Evolutionary conservation across 2,113 vertebrate species (phyloP).

Genomic region (Phoxinus phoxinus): DNA sequence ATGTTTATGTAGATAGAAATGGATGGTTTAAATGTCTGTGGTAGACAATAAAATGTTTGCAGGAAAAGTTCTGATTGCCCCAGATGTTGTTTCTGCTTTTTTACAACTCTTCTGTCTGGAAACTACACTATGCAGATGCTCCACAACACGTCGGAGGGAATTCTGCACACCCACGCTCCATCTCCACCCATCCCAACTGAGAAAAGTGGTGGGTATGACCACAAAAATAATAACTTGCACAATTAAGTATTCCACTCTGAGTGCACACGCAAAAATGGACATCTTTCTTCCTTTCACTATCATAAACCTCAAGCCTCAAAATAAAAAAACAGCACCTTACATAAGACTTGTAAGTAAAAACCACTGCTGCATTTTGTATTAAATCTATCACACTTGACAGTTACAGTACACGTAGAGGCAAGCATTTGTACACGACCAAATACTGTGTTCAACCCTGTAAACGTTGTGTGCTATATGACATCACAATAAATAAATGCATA

Average conservation of each 20-base stretch:
- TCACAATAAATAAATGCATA: not conserved
- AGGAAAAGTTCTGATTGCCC: slow-evolving; percentile 60
- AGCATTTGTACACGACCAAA: not conserved
- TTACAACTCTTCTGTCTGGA: slow-evolving; percentile 60
- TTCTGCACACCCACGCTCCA: slow-evolving; percentile 39
- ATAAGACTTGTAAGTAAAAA: slow-evolving; percentile 7
- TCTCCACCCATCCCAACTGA: slow-evolving; percentile 54
- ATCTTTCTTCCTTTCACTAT: slow-evolving; percentile 37
- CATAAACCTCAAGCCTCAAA: slow-evolving; percentile 42
- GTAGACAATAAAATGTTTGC: slow-evolving; percentile 57
- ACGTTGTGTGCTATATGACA: not conserved
- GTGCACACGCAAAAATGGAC: slow-evolving; percentile 38
- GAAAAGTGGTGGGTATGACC: slow-evolving; percentile 50
- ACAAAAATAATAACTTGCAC: slow-evolving; percentile 58
- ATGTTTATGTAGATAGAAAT: slow-evolving; percentile 54
- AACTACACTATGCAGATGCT: slow-evolving; percentile 57
- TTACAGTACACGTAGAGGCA: not conserved
- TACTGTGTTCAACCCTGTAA: not conserved
- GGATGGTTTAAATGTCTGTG: slow-evolving; percentile 56
- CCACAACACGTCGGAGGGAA: slow-evolving; percentile 43
- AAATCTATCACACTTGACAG: not conserved
- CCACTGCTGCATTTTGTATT: slow-evolving; percentile 15
- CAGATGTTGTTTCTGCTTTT: slow-evolving; percentile 61
- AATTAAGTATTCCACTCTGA: slow-evolving; percentile 57
- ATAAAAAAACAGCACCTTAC: slow-evolving; percentile 38